Base-by-base conservation (phyloP, 2,113 vertebrate genomes). In the Zosterops borbonicus region DNA sequence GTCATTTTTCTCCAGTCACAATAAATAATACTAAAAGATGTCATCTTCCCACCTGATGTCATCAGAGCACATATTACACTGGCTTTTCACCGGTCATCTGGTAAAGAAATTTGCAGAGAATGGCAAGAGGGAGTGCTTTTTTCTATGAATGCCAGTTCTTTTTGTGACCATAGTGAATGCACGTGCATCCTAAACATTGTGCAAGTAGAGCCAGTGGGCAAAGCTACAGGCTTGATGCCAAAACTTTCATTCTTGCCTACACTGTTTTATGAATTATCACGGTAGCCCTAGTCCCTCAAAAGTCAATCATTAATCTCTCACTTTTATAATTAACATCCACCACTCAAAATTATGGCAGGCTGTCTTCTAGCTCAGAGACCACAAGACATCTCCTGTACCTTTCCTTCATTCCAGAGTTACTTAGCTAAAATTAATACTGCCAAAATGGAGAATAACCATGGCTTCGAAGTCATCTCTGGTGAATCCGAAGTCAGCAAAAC, bases 131-230 rank as follows among this genome's bases (percentile, higher is more conserved):
- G 24, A 27, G 21, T 22, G 24, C 8, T 56, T 89, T 89, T 62
- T 83, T 39, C 90, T 27, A 12, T 1, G 0, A 68, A 6, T 53
- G 71, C 39, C n/a, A 74, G 46, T 25, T 29, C 13, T 44, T 58
- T 63, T n/a, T 4, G 1, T 9, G 21, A 49, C 68, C 60, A 50
- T 3, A 33, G 15, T 11, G 41, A 83, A 53, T 5, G 17, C n/a
- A 90, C 0, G 0, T 22, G 13, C n/a, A 73, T 27, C 42, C 31
- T 39, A 52, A 37, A 55, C 16, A 17, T 35, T 8, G 11, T 14
- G 12, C 28, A 64, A 64, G 16, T 29, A 35, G n/a, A 5, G 2
- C 31, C 5, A 4, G 29, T 18, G 17, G 55, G 50, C 67, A 92
- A 79, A 86, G 46, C 47, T 28, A 44, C 2, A 4, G 70, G 29